A percentile compares a stretch with the other conserved stretches of the same genome.
Evolutionary conservation across 2,888 invertebrate species (phyloP).

Genomic region (Tupiocoris notatus): DNA sequence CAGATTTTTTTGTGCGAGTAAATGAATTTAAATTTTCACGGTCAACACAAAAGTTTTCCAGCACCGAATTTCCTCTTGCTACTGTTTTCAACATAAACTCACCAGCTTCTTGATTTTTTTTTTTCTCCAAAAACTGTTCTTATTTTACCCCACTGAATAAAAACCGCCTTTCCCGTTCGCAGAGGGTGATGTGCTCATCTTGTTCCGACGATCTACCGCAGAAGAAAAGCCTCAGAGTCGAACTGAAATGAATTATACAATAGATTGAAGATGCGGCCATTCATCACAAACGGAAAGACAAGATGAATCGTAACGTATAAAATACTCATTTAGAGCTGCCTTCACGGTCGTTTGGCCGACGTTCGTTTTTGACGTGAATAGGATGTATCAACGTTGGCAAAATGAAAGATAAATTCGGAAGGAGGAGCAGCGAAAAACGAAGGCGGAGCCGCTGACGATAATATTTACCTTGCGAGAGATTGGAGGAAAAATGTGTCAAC

Average conservation of each 20-base stretch:
- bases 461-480: not conserved
- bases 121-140: too few species aligned
- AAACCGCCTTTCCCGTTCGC: too few species aligned
- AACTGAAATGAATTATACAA: not conserved
- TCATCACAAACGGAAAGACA: not conserved
- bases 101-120: too few species aligned
- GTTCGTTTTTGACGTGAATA: not conserved
- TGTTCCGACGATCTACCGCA: too few species aligned
- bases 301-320: constrained; percentile 19
- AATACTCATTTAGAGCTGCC: constrained; percentile 16
- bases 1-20: too few species aligned
- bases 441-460: not conserved
- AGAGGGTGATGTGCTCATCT: too few species aligned
- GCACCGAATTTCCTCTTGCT: too few species aligned
- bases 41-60: too few species aligned
- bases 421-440: not conserved
- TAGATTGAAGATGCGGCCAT: not conserved
- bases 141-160: too few species aligned
- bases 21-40: too few species aligned
- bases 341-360: constrained; percentile 26
- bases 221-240: too few species aligned
- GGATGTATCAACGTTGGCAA: not conserved
- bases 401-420: not conserved
- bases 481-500: not conserved
- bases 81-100: too few species aligned